Evolutionary conservation across 2,797 vertebrate species (phyloP).

Genomic region (Pristis pectinata): DNA sequence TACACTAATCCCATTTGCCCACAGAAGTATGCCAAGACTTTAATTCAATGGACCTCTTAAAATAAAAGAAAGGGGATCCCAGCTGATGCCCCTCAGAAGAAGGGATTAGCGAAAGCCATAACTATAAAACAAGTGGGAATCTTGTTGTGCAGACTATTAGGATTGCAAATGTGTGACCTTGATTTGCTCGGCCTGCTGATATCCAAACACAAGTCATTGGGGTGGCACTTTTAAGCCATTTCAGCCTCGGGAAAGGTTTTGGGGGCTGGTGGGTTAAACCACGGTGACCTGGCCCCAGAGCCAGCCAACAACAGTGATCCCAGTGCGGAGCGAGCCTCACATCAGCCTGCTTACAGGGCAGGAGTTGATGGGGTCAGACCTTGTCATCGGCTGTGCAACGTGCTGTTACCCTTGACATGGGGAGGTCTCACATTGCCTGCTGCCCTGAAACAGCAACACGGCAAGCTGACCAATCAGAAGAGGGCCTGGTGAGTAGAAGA

Average conservation of each 20-base stretch:
- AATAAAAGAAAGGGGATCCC: neutral
- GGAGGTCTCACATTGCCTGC: neutral
- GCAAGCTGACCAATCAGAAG: neutral
- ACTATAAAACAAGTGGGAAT: neutral
- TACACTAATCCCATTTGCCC: no score
- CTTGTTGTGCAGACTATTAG: neutral
- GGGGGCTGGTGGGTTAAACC: neutral
- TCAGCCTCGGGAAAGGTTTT: neutral
- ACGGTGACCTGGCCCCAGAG: neutral
- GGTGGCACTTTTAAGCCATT: neutral
- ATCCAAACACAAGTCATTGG: no score
- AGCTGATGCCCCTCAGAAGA: neutral
- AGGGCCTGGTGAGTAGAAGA: neutral
- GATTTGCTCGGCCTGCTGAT: neutral
- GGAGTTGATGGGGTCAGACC: neutral
- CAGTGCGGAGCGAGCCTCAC: no score
- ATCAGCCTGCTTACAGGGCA: neutral
- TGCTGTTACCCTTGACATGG: neutral
- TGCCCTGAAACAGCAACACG: neutral
- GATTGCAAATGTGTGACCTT: neutral
- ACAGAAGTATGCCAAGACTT: neutral
- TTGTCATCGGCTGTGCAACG: neutral
- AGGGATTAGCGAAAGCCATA: neutral
- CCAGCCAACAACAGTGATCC: no score
- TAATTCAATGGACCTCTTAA: neutral